phyloP scores from a whole-genome alignment of 2,113 vertebrate species.

The Heteronetta atricapilla region DNA sequence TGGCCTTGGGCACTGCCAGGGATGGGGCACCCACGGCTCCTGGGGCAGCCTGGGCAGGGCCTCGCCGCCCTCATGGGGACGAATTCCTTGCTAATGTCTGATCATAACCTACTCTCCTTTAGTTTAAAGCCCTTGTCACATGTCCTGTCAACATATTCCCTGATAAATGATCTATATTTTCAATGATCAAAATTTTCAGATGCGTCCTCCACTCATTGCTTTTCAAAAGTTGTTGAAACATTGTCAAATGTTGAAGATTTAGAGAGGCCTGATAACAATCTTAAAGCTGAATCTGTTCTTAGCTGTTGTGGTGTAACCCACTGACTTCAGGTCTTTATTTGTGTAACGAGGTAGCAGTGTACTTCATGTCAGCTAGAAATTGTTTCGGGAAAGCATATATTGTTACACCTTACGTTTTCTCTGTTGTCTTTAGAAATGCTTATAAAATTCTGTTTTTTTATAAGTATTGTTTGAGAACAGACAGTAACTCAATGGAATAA shows the following conservation, averaged over 20 bases:
- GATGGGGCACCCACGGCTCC: neutral
- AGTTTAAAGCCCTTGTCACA: neutral
- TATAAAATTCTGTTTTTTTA: neutral
- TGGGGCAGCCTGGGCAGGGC: too few relatives aligned
- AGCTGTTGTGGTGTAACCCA: neutral
- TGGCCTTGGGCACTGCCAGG: neutral
- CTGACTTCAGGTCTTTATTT: neutral
- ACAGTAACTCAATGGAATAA: neutral
- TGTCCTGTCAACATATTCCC: too few relatives aligned
- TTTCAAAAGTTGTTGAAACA: neutral
- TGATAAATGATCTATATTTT: too few relatives aligned
- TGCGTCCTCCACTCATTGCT: neutral
- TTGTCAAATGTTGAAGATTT: neutral
- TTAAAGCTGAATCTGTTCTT: too few relatives aligned
- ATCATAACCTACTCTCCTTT: neutral
- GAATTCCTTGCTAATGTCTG: neutral
- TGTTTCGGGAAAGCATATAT: fast-evolving
- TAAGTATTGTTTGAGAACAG: neutral
- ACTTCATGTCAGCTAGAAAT: neutral
- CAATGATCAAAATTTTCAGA: neutral
- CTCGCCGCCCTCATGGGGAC: too few relatives aligned
- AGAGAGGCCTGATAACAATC: neutral
- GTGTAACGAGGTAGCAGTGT: neutral
- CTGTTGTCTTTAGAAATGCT: neutral
- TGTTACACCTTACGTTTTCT: neutral